Evolutionary conservation across 2,888 invertebrate species (phyloP), one percentile per base, ranked within the genome.

Genomic region (Trichopria drosophilae): DNA sequence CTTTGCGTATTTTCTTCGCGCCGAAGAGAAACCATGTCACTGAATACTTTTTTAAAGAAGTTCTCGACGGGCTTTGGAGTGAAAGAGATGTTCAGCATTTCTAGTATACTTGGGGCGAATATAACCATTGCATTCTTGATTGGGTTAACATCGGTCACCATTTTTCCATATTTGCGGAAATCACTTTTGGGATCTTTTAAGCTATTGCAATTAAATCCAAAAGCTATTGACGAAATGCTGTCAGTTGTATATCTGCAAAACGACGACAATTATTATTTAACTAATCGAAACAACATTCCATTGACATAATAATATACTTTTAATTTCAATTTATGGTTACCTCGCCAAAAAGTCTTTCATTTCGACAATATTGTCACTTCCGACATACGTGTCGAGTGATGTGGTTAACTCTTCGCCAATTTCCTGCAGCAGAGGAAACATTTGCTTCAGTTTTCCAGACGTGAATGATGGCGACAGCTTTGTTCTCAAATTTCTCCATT

Each of bases 401-500:
- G 22, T 29, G 4, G 44, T 23, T 5, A 64, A 41, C 7, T 58
- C 53, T n/a, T 58, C 51, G 15, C 57, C 55, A 42, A 60, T 62
- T 6, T 61, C 60, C 7, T 44, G 32, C 6, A 67, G 28, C 19
- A 61, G 31, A 1, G 55, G 49, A 29, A 63, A 66, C 67, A 66
- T 68, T 20, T 29, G 49, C 28, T 65, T 69, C 51, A 71, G 51
- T 52, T 66, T 67, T 6, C 64, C 63, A 3, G 66, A 59, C 6
- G 69, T 68, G 43, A 71, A 71, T n/a, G 66, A 63, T n/a, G 68
- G 68, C 13, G 64, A 64, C n/a, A 71, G 50, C 43, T 67, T 68
- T 4, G 54, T 41, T 9, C 69, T 52, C 15, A 69, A 47, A 19
- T 54, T 55, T 18, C 58, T 62, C 71, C 71, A 71, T 13, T 60